These are phyloP conservation scores for Sebastes cheni DNA, from an alignment of 2,797 vertebrate genomes.

Conservation along the genomic window DNA sequence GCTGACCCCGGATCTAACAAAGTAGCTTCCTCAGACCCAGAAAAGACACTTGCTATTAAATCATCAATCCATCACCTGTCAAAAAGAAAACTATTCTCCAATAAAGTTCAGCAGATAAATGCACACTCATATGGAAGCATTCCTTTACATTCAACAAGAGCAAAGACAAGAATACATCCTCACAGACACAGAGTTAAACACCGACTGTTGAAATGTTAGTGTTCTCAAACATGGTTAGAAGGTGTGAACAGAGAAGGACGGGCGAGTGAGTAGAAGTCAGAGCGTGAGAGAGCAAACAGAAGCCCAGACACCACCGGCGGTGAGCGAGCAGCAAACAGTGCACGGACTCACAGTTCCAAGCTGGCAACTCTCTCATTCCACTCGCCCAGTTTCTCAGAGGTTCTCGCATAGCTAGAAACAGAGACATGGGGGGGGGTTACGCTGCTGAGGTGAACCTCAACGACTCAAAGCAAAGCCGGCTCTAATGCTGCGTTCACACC, in stretches of 20 bases:
- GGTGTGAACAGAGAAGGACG: conserved; percentile 25
- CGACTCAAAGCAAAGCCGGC: not conserved
- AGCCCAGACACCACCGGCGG: conserved; percentile 20
- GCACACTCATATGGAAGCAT: not conserved
- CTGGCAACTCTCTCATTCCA: conserved; percentile 90
- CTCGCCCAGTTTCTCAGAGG: conserved; percentile 87
- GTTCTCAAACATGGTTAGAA: conserved; percentile 45
- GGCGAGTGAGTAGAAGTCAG: not conserved
- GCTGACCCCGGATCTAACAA: not conserved
- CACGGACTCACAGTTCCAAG: conserved; percentile 87
- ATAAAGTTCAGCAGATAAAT: not conserved
- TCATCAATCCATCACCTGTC: not conserved
- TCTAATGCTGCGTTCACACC: too few relatives aligned
- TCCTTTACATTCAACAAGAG: not conserved
- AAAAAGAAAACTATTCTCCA: not conserved
- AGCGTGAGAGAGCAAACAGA: conserved; percentile 65
- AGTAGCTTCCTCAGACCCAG: not conserved
- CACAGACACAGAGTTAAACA: conserved; percentile 30
- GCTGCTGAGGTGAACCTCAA: not conserved
- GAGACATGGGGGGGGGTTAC: conserved; percentile 64
- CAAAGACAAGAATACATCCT: not conserved
- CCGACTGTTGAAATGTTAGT: not conserved
- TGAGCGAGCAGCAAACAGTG: conserved; percentile 56
- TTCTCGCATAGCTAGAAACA: conserved; percentile 91
- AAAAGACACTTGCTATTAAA: not conserved